Conservation (phyloP, 2,888 invertebrate species). For the Panopea generosa region DNA sequence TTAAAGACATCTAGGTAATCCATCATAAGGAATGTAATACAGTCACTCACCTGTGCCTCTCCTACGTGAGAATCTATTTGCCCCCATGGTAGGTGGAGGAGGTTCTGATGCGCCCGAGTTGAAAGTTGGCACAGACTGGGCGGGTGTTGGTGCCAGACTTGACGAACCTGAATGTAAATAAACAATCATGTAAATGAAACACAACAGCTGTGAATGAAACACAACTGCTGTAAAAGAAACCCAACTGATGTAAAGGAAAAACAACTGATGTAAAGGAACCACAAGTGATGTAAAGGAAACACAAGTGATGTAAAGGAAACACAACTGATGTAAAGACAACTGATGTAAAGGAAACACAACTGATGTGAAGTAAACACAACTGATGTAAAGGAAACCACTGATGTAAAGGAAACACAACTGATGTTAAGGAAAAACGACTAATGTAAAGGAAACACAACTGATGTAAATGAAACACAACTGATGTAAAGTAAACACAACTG, state of each 20-base stretch:
- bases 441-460: too few species aligned
- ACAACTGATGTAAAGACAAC: too few species aligned
- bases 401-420: too few species aligned
- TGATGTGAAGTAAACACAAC: too few species aligned
- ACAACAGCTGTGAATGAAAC: not conserved
- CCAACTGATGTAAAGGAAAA: not conserved
- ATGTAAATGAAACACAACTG: too few species aligned
- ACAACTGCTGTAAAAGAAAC: not conserved
- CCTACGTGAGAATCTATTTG: constrained; percentile 81
- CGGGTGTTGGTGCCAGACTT: not conserved
- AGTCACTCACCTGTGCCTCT: constrained; percentile 82
- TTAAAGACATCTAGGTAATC: too few species aligned
- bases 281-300: too few species aligned
- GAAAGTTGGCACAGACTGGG: constrained; percentile 31
- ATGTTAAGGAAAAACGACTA: too few species aligned
- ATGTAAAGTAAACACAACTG: too few species aligned
- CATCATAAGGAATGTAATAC: too few species aligned
- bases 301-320: too few species aligned
- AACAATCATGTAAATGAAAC: not conserved
- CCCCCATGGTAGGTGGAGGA: constrained; percentile 67
- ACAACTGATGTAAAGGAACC: not conserved
- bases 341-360: too few species aligned
- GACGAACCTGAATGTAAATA: constrained; percentile 4
- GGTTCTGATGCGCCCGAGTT: constrained; percentile 17
- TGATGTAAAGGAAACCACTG: not conserved